Evolutionary conservation across 2,113 vertebrate species (phyloP), one percentile per base, ranked within the genome.

Genomic region (Anser brachyrhynchus): DNA sequence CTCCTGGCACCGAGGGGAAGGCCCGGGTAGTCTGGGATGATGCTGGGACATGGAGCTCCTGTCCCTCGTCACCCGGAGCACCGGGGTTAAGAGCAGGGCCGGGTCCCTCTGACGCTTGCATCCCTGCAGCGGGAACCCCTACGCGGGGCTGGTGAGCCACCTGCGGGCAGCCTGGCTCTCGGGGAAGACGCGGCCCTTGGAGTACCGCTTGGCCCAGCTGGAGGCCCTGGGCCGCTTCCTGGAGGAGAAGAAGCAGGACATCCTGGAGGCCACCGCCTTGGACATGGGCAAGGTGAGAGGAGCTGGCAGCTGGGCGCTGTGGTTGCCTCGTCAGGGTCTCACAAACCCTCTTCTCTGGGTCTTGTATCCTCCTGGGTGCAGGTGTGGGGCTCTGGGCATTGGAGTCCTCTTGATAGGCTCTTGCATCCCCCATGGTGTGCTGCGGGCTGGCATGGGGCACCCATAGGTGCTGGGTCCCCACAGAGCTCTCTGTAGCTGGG

Each of bases 261-360:
- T 99, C 70, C 18, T 98, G 39, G 91, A 98, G 2, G 98, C 98
- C 1, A 86, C 98, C 20, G 97, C 98, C 23, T 65, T 95, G 77
- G 99, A 99, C 75, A 96, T 99, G 16, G 91, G 79, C 57, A 99
- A 99, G 99, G 99, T 99, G 94, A 94, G 87, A 77, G 31, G 33
- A 10, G 1, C 26, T 0, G 3, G n/a, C 67, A n/a, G 62, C 5
- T 35, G 39, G 25, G 13, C 10, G 26, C 31, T 1, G 11, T 10
- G 4, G 6, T 67, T 2, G 2, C 5, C 4, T 75, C 10, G 58
- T 29, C 3, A 12, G 57, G 33, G 7, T 31, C 12, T 19, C 75
- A 59, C 4, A 1, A 22, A 41, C 4, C 22, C 16, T 9, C 8
- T 84, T 43, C 7, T 62, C 29, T 43, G 57, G 31, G 20, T 90